These are phyloP conservation scores for Heterotis niloticus DNA, from an alignment of 2,113 vertebrate genomes.

Conservation along the genomic window DNA sequence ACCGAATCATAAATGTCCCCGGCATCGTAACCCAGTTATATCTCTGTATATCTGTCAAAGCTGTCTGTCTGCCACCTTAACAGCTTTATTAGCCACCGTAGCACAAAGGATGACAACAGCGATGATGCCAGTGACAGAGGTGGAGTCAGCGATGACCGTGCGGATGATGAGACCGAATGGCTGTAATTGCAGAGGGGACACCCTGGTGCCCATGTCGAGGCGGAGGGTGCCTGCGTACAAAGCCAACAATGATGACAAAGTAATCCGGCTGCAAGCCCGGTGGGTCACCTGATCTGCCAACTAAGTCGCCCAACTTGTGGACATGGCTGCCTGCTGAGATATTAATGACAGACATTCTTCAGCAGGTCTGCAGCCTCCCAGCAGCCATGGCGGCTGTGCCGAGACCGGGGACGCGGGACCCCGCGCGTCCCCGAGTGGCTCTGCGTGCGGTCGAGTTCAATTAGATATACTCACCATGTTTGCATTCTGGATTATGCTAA, in stretches of 20 bases:
- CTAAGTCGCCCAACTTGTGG: neutral
- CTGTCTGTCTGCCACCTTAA: too few relatives aligned
- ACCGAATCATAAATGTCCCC: neutral
- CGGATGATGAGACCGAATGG: neutral
- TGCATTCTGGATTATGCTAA: constrained; percentile 20
- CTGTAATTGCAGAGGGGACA: neutral
- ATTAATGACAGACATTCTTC: constrained; percentile 20
- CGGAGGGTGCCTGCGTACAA: neutral
- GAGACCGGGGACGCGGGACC: neutral
- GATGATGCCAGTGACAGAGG: neutral
- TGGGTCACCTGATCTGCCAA: constrained; percentile 16
- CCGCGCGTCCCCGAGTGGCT: neutral
- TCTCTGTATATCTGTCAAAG: neutral
- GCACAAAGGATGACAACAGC: neutral
- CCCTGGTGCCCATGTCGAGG: too few relatives aligned
- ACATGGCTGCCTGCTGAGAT: constrained; percentile 6
- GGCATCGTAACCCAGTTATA: neutral
- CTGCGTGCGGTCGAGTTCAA: constrained; percentile 2
- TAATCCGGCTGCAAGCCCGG: neutral
- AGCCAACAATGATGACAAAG: neutral
- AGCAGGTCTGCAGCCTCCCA: neutral
- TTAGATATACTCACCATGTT: constrained; percentile 11
- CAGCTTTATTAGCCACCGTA: neutral
- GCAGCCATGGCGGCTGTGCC: neutral
- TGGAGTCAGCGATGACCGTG: neutral